phyloP scores from a whole-genome alignment of 2,113 vertebrate species.

The Narcine bancroftii region DNA sequence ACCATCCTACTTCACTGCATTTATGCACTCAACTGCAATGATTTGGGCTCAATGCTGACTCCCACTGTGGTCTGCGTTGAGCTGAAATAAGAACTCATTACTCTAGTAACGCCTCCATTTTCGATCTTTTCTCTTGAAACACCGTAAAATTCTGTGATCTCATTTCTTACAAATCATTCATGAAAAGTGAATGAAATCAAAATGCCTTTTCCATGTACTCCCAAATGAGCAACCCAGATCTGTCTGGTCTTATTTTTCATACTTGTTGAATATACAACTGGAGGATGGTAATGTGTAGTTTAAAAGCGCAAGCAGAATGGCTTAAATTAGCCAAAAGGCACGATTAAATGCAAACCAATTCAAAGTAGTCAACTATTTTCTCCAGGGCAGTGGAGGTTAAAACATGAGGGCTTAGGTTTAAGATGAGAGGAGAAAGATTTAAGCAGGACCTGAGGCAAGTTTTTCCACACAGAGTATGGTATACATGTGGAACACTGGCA shows the following conservation, averaged over 20 bases:
- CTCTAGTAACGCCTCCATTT: not conserved
- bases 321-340: not conserved
- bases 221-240: not conserved
- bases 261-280: not conserved
- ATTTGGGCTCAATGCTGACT: too few relatives aligned
- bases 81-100: not conserved
- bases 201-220: not conserved
- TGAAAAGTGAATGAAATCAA: not conserved
- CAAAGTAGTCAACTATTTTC: too few relatives aligned
- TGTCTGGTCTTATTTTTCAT: not conserved
- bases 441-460: too few relatives aligned
- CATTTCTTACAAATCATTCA: not conserved
- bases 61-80: too few relatives aligned
- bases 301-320: not conserved
- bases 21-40: too few relatives aligned
- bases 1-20: too few relatives aligned
- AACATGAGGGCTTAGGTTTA: too few relatives aligned
- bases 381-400: too few relatives aligned
- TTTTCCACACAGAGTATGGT: too few relatives aligned
- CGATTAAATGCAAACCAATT: not conserved
- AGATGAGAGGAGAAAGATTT: too few relatives aligned
- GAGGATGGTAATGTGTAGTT: not conserved
- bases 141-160: not conserved
- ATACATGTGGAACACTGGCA: too few relatives aligned
- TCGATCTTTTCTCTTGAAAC: not conserved